A percentile compares a stretch with the other conserved stretches of the same genome.
Evolutionary conservation across 2,888 invertebrate species (phyloP).

Genomic region (Pheosia gnoma): DNA sequence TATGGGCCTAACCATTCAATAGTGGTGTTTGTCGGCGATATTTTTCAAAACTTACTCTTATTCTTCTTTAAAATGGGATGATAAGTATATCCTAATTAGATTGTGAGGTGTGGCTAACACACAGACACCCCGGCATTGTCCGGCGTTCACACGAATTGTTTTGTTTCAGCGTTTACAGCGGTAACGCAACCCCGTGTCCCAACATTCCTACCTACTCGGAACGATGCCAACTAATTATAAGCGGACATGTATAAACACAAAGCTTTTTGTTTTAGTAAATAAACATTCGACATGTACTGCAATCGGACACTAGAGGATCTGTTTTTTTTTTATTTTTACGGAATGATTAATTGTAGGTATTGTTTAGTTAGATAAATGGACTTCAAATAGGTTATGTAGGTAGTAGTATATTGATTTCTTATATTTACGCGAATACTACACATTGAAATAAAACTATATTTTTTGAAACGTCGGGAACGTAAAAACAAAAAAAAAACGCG

Average conservation of each 20-base stretch:
- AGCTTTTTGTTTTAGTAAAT: constrained; percentile 43
- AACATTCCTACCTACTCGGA: constrained; percentile 76
- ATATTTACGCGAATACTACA: too few relatives aligned
- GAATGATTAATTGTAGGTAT: constrained; percentile 18
- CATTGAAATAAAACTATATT: too few relatives aligned
- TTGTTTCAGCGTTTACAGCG: constrained; percentile 68
- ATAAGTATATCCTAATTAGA: constrained; percentile 28
- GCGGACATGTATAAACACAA: constrained; percentile 47
- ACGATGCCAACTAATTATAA: constrained; percentile 73
- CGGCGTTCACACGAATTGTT: constrained; percentile 76
- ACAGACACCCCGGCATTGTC: constrained; percentile 67
- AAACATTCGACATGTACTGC: constrained; percentile 28
- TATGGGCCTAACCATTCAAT: too few relatives aligned
- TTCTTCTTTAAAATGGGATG: too few relatives aligned
- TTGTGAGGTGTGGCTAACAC: constrained; percentile 42
- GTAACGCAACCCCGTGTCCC: constrained; percentile 52
- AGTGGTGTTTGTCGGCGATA: too few relatives aligned
- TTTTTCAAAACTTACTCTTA: too few relatives aligned
- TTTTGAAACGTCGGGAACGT: too few relatives aligned
- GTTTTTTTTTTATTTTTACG: constrained; percentile 15
- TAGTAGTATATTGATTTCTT: not conserved
- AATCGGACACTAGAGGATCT: constrained; percentile 21
- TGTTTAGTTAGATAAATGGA: constrained; percentile 1
- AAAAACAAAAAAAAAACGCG: too few relatives aligned
- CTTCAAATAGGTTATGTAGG: not conserved